These are phyloP conservation scores for Petrosia ficiformis DNA, from an alignment of 37 sponge, comb jelly and placozoan genomes.

Conservation along the genomic window DNA sequence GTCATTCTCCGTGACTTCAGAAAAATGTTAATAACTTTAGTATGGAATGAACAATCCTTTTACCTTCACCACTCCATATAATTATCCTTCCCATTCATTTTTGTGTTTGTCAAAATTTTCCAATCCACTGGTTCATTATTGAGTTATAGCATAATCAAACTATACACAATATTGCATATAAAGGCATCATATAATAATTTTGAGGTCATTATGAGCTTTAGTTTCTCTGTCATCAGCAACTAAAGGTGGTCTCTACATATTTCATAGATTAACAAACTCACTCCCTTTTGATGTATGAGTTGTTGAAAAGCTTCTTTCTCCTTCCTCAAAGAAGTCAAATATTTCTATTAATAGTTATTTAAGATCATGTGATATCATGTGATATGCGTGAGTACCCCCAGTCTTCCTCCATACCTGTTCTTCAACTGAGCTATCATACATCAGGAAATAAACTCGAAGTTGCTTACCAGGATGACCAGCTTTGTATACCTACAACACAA, in stretches of 20 bases:
- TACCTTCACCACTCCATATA: neutral
- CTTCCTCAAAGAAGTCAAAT: slow-evolving; percentile 77
- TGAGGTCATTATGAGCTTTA: too few relatives aligned
- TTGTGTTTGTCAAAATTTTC: too few relatives aligned
- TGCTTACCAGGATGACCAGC: slow-evolving; percentile 67
- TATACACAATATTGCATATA: too few relatives aligned
- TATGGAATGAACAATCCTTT: neutral
- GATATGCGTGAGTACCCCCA: neutral
- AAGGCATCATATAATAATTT: too few relatives aligned
- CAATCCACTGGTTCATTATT: too few relatives aligned
- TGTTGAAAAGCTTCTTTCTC: slow-evolving; percentile 95
- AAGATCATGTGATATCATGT: slow-evolving; percentile 17
- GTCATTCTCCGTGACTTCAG: too few relatives aligned
- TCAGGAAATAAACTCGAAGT: slow-evolving; percentile 88
- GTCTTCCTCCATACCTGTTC: slow-evolving; percentile 69
- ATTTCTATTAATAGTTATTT: slow-evolving; percentile 58
- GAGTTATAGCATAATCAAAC: too few relatives aligned
- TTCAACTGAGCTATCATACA: slow-evolving; percentile 96
- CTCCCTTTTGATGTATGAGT: slow-evolving; percentile 83
- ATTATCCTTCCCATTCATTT: neutral
- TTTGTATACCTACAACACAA: slow-evolving; percentile 65
- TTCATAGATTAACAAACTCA: slow-evolving; percentile 20
- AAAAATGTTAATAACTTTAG: too few relatives aligned
- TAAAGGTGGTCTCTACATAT: too few relatives aligned
- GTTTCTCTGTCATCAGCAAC: too few relatives aligned